These are phyloP conservation scores for Pseudomyrmex flavicornis DNA, from an alignment of 1,140 invertebrate genomes.

Conservation along the genomic window DNA sequence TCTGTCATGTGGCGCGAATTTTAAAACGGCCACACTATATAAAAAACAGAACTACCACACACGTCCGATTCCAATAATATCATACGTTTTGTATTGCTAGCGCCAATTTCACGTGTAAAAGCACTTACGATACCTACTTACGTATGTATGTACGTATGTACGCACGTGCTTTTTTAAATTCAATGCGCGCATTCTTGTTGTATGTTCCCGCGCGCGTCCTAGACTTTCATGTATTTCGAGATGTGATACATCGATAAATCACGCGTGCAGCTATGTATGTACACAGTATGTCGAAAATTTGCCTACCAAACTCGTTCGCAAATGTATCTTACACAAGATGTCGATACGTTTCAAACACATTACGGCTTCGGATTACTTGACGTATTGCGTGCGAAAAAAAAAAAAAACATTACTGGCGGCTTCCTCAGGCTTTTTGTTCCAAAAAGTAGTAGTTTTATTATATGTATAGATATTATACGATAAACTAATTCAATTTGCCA, in stretches of 20 bases:
- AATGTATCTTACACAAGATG: background rate
- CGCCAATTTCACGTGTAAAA: no score
- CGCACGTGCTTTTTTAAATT: background rate
- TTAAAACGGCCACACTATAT: background rate
- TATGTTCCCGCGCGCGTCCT: background rate
- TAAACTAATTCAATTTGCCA: no score
- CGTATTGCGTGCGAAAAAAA: background rate
- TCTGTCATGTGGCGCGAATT: constrained; percentile 37
- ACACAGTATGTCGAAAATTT: background rate
- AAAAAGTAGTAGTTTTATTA: no score
- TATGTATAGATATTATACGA: no score
- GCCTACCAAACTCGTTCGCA: background rate
- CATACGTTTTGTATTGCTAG: no score
- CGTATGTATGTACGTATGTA: no score
- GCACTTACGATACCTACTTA: no score
- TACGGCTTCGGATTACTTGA: no score
- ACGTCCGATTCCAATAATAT: no score
- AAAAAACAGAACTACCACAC: no score
- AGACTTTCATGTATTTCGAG: background rate
- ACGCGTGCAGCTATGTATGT: background rate
- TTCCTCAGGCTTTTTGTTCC: no score
- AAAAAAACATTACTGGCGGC: no score
- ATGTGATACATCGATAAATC: constrained; percentile 23
- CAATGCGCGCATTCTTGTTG: background rate
- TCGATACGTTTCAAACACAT: background rate